Evolutionary conservation across 2,113 vertebrate genomes (phyloP).

Genomic region (Notothenia coriiceps): DNA sequence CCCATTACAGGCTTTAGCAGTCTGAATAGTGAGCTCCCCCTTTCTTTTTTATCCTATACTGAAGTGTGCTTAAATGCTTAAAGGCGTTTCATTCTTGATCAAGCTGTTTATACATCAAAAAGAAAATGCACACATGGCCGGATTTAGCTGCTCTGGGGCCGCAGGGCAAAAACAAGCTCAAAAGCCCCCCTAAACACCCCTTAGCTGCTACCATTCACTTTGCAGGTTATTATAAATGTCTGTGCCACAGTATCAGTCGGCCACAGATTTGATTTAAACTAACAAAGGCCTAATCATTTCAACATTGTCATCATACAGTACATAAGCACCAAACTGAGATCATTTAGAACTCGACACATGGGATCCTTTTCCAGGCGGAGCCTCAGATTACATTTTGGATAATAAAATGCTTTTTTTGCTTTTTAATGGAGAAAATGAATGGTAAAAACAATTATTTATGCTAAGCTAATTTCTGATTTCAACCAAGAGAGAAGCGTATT

Average conservation of each 20-base stretch:
- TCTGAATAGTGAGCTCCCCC: conserved; percentile 23
- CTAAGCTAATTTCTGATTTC: conserved; percentile 2
- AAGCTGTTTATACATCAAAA: conserved; percentile 10
- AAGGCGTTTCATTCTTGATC: conserved; percentile 8
- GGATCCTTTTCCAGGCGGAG: background rate
- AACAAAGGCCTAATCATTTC: background rate
- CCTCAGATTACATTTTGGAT: background rate
- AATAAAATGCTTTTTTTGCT: background rate
- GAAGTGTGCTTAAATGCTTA: conserved; percentile 44
- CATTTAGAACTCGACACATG: background rate
- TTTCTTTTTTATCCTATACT: conserved; percentile 10
- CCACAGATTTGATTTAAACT: background rate
- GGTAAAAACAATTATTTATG: background rate
- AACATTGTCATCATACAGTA: background rate
- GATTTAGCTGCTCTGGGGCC: background rate
- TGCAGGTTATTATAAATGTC: background rate
- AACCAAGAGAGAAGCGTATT: background rate
- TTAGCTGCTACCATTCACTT: background rate
- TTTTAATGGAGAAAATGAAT: background rate
- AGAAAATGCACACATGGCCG: conserved; percentile 2
- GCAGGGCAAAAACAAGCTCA: background rate
- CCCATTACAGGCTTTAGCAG: conserved; percentile 23
- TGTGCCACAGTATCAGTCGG: background rate
- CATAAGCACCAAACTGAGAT: background rate
- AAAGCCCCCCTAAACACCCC: background rate